phyloP scores from a whole-genome alignment of 37 sponge, comb jelly and placozoan species.

The Mnemiopsis leidyi region DNA sequence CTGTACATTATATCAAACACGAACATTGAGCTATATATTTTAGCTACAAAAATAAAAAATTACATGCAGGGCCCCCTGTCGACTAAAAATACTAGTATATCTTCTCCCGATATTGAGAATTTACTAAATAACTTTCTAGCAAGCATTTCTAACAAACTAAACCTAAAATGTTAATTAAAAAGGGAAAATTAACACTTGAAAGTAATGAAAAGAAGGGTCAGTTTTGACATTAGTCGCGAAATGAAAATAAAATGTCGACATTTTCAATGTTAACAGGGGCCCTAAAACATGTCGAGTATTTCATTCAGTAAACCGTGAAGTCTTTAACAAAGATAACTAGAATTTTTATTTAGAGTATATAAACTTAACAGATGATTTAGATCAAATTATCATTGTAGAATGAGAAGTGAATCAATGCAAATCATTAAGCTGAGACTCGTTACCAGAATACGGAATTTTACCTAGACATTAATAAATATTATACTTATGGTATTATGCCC shows the following conservation, averaged over 20 bases:
- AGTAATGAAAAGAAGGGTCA: background rate
- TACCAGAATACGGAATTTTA: background rate
- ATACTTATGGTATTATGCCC: background rate
- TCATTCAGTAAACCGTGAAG: background rate
- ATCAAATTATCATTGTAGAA: background rate
- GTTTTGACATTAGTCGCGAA: background rate
- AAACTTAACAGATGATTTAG: conserved; percentile 30
- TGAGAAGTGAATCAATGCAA: background rate
- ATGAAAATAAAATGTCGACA: background rate
- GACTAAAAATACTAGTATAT: background rate
- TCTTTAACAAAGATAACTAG: conserved; percentile 49
- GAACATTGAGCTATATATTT: conserved; percentile 27
- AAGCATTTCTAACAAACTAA: background rate
- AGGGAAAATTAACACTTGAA: background rate
- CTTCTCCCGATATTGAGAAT: too few species aligned
- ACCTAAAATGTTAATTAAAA: background rate
- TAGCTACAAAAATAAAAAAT: conserved; percentile 43
- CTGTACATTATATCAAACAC: conserved; percentile 49
- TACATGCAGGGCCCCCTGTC: background rate
- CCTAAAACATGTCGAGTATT: background rate
- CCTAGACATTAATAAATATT: background rate
- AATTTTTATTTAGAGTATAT: conserved; percentile 29
- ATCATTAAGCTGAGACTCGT: background rate
- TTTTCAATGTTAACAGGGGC: background rate
- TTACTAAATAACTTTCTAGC: background rate